These are phyloP conservation scores for Axis porcinus DNA, from an alignment of 2,113 vertebrate genomes.

Conservation along the genomic window DNA sequence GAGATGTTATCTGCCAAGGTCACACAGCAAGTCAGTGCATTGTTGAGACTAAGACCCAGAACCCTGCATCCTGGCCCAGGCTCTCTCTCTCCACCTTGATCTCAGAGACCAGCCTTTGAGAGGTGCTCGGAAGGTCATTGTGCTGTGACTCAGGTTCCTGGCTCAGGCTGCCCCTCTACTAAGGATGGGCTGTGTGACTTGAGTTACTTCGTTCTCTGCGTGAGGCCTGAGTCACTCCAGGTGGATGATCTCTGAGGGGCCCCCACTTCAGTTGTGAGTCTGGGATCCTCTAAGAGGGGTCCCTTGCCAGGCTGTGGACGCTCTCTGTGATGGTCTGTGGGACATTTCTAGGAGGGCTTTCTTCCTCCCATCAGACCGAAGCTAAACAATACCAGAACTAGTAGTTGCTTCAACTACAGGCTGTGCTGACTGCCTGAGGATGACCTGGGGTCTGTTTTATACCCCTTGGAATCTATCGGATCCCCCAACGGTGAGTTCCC, in stretches of 20 bases:
- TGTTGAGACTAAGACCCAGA: not conserved
- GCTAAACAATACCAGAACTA: not conserved
- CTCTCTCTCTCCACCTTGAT: not conserved
- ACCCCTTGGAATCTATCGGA: not conserved
- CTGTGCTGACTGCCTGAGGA: not conserved
- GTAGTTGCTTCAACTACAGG: not conserved
- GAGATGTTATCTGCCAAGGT: not conserved
- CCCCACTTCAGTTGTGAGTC: not conserved
- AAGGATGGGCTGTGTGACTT: not conserved
- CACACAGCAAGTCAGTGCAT: not conserved
- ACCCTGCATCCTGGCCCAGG: not conserved
- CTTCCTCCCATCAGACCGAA: not conserved
- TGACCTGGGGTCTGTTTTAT: not conserved
- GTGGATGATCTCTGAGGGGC: not conserved
- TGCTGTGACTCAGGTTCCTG: not conserved
- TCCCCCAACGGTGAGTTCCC: conserved; percentile 44
- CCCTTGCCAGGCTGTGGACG: not conserved
- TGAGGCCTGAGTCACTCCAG: not conserved
- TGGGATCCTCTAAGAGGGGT: not conserved
- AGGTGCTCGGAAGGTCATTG: not conserved
- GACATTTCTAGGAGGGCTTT: not conserved
- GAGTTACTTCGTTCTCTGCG: not conserved
- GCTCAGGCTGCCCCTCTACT: no score
- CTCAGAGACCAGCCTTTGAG: not conserved
- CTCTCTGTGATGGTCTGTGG: not conserved